phyloP scores from a whole-genome alignment of 2,888 invertebrate species.

The Lasioglossum leucozonium region DNA sequence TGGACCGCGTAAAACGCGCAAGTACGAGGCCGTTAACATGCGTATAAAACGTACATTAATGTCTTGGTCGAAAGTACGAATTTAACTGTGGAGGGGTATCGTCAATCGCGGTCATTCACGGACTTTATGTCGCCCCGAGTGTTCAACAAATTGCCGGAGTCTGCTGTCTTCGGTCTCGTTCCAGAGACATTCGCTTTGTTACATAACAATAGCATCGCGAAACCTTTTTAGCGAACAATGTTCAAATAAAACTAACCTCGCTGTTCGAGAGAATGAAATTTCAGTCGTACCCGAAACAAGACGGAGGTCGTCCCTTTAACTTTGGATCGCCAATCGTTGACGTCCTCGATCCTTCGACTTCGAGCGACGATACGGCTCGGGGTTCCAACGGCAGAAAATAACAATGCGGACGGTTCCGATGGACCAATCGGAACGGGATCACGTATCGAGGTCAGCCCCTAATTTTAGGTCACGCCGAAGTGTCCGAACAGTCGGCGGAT shows the following conservation, averaged over 20 bases:
- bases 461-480: slow-evolving; percentile 10
- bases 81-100: too few relatives aligned
- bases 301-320: not conserved
- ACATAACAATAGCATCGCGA: too few relatives aligned
- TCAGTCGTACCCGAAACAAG: not conserved
- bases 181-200: not conserved
- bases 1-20: not conserved
- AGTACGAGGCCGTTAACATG: not conserved
- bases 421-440: not conserved
- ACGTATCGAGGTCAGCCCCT: not conserved
- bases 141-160: too few relatives aligned
- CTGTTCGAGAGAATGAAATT: too few relatives aligned
- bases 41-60: not conserved
- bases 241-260: not conserved
- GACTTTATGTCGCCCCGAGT: not conserved
- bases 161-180: not conserved
- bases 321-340: not conserved
- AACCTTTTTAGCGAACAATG: not conserved
- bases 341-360: not conserved
- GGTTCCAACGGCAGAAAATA: not conserved
- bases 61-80: too few relatives aligned
- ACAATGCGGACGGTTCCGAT: not conserved
- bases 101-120: not conserved
- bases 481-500: slow-evolving; percentile 16
- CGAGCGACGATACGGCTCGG: not conserved